These are phyloP conservation scores for Aethina tumida DNA, from an alignment of 1,140 invertebrate species.

Conservation along the genomic window DNA sequence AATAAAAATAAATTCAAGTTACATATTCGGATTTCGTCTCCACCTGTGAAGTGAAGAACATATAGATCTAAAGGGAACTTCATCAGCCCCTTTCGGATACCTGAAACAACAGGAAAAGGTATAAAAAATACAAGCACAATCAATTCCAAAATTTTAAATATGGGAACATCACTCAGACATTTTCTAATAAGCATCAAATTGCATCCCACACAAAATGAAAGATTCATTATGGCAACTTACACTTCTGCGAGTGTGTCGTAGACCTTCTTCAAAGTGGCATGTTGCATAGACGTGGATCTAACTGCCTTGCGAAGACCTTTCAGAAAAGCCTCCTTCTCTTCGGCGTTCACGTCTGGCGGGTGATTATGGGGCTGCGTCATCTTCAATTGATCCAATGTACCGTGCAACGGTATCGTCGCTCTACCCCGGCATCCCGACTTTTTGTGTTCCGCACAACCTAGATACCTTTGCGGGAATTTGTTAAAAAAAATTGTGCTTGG, in stretches of 20 bases:
- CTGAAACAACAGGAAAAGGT: conserved; percentile 15
- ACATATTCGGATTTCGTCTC: conserved; percentile 16
- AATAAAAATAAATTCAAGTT: too few relatives aligned
- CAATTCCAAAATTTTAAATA: background rate
- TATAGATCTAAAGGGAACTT: conserved; percentile 22
- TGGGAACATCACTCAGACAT: background rate
- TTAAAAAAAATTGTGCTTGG: too few relatives aligned
- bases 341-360: conserved; percentile 23
- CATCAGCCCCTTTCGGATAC: conserved; percentile 20
- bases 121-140: background rate
- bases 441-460: conserved; percentile 24
- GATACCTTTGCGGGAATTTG: conserved; percentile 16
- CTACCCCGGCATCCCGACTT: conserved; percentile 22
- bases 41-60: conserved; percentile 24
- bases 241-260: conserved; percentile 25
- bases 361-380: conserved; percentile 27
- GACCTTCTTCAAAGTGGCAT: conserved; percentile 23
- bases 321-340: conserved; percentile 21
- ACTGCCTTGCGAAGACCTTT: conserved; percentile 20
- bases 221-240: conserved; percentile 16
- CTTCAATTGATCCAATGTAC: conserved; percentile 15
- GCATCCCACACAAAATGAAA: background rate
- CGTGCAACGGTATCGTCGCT: conserved; percentile 22
- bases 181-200: background rate
- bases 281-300: conserved; percentile 11